A percentile compares a stretch with the other conserved stretches of the same genome.
These are phyloP conservation scores for Planococcus citri DNA, from an alignment of 1,140 invertebrate species.

Conservation along the genomic window DNA sequence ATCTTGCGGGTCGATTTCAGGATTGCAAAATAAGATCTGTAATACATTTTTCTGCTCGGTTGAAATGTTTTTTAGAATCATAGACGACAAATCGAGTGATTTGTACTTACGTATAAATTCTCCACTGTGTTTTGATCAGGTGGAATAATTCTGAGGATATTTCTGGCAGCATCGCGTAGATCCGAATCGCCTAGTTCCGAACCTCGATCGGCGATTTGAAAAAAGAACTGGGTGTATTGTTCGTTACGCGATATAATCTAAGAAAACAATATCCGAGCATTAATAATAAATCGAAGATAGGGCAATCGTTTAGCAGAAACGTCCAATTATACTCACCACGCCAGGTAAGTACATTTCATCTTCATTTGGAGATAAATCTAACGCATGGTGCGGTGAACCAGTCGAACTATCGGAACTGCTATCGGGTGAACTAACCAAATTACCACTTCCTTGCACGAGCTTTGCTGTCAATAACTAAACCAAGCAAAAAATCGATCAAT, in stretches of 20 bases:
- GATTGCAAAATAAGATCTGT: not conserved
- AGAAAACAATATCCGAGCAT: conserved; percentile 23
- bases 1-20: not conserved
- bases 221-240: conserved; percentile 74
- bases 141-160: conserved; percentile 78
- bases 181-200: conserved; percentile 63
- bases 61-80: not conserved
- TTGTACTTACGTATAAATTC: conserved; percentile 42
- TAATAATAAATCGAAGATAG: too few species aligned
- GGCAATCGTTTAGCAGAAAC: too few species aligned
- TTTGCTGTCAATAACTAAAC: conserved; percentile 75
- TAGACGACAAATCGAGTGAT: not conserved
- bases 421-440: conserved; percentile 74
- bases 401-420: conserved; percentile 78
- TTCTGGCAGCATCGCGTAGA: conserved; percentile 71
- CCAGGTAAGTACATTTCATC: conserved; percentile 77
- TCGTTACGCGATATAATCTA: conserved; percentile 64
- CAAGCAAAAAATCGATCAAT: conserved; percentile 27
- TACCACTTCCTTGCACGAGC: conserved; percentile 61
- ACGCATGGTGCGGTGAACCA: conserved; percentile 68
- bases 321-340: conserved; percentile 71
- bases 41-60: too few species aligned
- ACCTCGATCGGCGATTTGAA: conserved; percentile 80
- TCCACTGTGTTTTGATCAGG: conserved; percentile 64
- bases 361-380: not conserved